Evolutionary conservation across 2,797 vertebrate genomes (phyloP).

Genomic region (Galago senegalensis): DNA sequence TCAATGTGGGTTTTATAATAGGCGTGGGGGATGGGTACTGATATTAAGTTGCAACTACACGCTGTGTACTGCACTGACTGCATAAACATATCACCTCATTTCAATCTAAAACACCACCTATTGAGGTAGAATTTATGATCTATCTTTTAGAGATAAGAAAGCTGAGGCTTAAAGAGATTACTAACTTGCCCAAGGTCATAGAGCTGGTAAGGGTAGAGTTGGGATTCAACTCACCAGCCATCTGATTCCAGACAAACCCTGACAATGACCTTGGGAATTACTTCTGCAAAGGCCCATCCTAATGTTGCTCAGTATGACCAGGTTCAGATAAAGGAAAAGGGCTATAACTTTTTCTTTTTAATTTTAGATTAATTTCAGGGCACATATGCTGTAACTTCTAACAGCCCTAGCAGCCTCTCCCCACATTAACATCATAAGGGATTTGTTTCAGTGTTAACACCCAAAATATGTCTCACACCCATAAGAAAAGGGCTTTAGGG

Average conservation of each 20-base stretch:
- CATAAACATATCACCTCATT: not conserved
- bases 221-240: not conserved
- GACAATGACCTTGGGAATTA: slow-evolving; percentile 20
- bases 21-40: not conserved
- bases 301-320: not conserved
- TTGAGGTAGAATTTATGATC: not conserved
- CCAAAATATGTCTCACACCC: slow-evolving; percentile 1
- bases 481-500: not conserved
- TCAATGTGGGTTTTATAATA: not conserved
- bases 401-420: not conserved
- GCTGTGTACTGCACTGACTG: not conserved
- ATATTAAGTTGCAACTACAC: not conserved
- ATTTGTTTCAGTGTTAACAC: slow-evolving; percentile 35
- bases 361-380: no score
- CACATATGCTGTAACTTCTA: not conserved
- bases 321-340: not conserved
- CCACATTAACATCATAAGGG: not conserved
- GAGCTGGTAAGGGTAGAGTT: not conserved
- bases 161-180: not conserved
- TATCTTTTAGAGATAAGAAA: not conserved
- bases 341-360: not conserved
- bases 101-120: not conserved
- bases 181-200: not conserved
- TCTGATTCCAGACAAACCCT: not conserved
- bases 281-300: not conserved